Percentiles rank a stretch among this genome's conserved stretches.
Conservation (phyloP, 2,888 invertebrate species). For the Hypomecis punctinalis region DNA sequence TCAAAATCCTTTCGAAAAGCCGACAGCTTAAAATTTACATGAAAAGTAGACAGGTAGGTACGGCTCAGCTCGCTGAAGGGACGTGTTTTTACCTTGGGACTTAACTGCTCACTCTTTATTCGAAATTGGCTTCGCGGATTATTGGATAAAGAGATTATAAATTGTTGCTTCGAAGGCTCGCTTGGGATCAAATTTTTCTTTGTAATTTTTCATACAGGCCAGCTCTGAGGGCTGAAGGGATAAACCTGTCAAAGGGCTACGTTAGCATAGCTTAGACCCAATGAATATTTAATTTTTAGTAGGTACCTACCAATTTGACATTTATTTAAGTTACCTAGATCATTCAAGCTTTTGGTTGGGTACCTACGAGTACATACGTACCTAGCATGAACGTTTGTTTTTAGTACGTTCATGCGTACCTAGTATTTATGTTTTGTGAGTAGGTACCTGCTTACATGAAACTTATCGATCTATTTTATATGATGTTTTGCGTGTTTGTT, state of each 20-base stretch:
- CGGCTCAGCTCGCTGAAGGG: conserved; percentile 58
- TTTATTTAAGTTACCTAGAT: too few species aligned
- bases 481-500: conserved; percentile 55
- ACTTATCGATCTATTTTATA: too few species aligned
- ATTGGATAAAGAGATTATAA: conserved; percentile 68
- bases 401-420: too few species aligned
- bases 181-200: conserved; percentile 49
- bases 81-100: conserved; percentile 67
- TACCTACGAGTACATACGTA: too few species aligned
- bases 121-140: conserved; percentile 66
- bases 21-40: conserved; percentile 70
- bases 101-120: conserved; percentile 70
- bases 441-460: conserved; percentile 12
- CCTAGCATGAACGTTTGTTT: too few species aligned
- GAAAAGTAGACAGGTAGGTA: conserved; percentile 60
- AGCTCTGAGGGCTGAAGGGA: conserved; percentile 17
- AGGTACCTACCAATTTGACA: too few species aligned
- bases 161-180: conserved; percentile 53
- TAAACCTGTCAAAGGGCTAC: conserved; percentile 28
- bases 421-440: background rate
- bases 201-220: conserved; percentile 32
- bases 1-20: conserved; percentile 62
- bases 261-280: conserved; percentile 16
- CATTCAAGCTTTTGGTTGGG: too few species aligned
- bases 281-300: background rate